phyloP scores from a whole-genome alignment of 2,113 vertebrate species.

The Terrapene triunguis region DNA sequence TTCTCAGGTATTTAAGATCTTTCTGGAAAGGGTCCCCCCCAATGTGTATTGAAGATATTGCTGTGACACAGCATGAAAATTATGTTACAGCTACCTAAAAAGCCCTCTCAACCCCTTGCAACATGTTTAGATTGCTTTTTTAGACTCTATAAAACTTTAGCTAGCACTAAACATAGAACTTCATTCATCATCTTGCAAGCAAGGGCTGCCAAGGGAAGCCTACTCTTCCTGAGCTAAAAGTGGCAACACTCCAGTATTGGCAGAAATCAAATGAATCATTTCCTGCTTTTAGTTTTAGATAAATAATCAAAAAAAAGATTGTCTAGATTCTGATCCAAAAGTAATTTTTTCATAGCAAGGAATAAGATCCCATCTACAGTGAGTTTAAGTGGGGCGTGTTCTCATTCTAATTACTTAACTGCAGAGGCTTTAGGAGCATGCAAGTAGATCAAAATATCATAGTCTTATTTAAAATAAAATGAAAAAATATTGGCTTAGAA shows the following conservation, averaged over 20 bases:
- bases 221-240: conserved; percentile 91
- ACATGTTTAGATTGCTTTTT: conserved; percentile 84
- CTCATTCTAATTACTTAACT: conserved; percentile 40
- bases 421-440: background rate
- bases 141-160: conserved; percentile 88
- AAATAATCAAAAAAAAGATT: conserved; percentile 87
- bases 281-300: conserved; percentile 89
- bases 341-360: conserved; percentile 77
- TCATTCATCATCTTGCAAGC: conserved; percentile 93
- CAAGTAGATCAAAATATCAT: conserved; percentile 48
- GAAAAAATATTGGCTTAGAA: conserved; percentile 31
- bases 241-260: conserved; percentile 90
- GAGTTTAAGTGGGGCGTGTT: conserved; percentile 10
- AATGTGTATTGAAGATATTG: conserved; percentile 66
- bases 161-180: conserved; percentile 92
- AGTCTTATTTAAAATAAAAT: conserved; percentile 53
- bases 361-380: conserved; percentile 52
- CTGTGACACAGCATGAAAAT: conserved; percentile 69
- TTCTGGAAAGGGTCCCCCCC: conserved; percentile 36
- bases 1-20: conserved; percentile 54
- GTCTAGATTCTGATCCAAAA: conserved; percentile 83
- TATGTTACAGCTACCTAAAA: conserved; percentile 75
- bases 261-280: conserved; percentile 93
- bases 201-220: conserved; percentile 89
- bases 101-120: conserved; percentile 70